These are phyloP conservation scores for Arizona elegans DNA, from an alignment of 2,113 vertebrate species.

Conservation along the genomic window DNA sequence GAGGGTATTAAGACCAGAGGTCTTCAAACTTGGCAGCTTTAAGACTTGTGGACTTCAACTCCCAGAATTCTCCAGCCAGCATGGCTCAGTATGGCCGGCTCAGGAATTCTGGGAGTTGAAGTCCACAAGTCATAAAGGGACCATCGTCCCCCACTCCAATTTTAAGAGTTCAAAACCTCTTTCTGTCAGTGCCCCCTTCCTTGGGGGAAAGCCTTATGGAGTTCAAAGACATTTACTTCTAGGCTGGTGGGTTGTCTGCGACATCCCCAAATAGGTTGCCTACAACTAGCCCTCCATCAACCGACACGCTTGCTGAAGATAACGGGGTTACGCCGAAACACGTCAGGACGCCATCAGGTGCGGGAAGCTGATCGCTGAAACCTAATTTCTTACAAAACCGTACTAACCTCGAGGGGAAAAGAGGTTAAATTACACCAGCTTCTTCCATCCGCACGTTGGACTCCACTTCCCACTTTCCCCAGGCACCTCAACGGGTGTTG, in stretches of 20 bases:
- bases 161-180: neutral
- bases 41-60: too few relatives aligned
- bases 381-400: neutral
- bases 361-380: neutral
- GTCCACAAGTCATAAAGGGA: neutral
- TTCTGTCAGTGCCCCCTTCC: neutral
- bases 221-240: neutral
- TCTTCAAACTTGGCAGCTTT: too few relatives aligned
- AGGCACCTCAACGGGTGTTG: neutral
- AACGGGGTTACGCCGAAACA: neutral
- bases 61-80: too few relatives aligned
- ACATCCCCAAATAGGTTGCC: neutral
- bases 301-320: neutral
- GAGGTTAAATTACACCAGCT: neutral
- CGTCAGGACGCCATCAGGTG: neutral
- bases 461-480: neutral
- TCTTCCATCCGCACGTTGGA: neutral
- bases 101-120: neutral
- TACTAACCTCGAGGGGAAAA: neutral
- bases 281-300: neutral
- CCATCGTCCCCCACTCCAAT: neutral
- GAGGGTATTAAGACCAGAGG: neutral
- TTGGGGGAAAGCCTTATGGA: neutral
- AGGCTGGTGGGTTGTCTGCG: neutral
- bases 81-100: too few relatives aligned